phyloP scores from a whole-genome alignment of 2,888 invertebrate species.

The Siphlonurus alternatus region DNA sequence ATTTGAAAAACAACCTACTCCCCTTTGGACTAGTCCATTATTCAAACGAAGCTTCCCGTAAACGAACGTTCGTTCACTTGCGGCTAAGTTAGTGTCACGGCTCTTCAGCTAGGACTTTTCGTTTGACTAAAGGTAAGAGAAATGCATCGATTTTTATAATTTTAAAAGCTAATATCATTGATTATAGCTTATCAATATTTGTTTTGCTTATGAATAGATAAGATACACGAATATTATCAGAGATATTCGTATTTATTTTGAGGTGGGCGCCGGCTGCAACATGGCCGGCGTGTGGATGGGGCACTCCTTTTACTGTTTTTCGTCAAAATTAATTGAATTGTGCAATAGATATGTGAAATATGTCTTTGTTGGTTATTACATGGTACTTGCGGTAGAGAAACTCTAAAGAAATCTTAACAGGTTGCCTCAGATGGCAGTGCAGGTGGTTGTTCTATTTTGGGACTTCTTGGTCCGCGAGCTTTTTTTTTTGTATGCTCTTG shows the following conservation, averaged over 20 bases:
- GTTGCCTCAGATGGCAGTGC: background rate
- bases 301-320: background rate
- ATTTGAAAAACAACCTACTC: constrained; percentile 6
- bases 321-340: background rate
- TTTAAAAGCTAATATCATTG: background rate
- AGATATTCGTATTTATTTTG: background rate
- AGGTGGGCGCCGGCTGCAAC: background rate
- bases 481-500: too few species aligned
- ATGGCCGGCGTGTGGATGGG: background rate
- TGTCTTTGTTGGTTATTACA: too few species aligned
- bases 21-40: constrained; percentile 15
- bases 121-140: constrained; percentile 13
- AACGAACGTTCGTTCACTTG: constrained; percentile 15
- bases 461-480: too few species aligned
- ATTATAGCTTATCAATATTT: background rate
- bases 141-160: background rate
- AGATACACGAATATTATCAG: background rate
- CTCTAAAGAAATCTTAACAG: background rate
- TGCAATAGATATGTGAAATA: too few species aligned
- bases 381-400: too few species aligned
- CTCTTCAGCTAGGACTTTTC: constrained; percentile 11
- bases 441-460: background rate
- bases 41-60: constrained; percentile 12
- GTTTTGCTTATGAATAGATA: background rate
- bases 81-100: constrained; percentile 14